phyloP scores from a whole-genome alignment of 2,113 vertebrate genomes.

The Grus americana region DNA sequence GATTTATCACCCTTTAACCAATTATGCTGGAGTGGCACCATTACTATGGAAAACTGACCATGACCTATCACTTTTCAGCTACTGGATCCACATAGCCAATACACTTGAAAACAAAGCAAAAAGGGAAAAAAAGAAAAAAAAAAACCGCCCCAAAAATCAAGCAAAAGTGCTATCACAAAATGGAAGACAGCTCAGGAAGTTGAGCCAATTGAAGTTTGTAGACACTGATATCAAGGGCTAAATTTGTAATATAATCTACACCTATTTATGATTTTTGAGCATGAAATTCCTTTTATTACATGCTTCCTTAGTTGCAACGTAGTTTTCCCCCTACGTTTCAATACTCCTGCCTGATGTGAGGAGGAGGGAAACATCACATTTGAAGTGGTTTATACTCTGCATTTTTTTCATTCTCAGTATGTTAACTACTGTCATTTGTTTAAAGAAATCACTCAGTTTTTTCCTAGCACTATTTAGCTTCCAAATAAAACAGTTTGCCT shows the following conservation, averaged over 20 bases:
- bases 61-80: neutral
- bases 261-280: neutral
- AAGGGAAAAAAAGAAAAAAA: neutral
- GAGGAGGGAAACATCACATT: neutral
- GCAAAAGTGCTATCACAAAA: neutral
- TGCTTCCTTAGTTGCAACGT: neutral
- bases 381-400: constrained; percentile 27
- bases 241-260: neutral
- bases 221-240: neutral
- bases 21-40: constrained; percentile 10
- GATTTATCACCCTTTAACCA: constrained; percentile 11
- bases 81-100: constrained; percentile 32
- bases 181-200: constrained; percentile 46
- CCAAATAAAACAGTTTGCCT: constrained; percentile 52
- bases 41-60: constrained; percentile 24
- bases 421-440: constrained; percentile 51
- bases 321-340: neutral
- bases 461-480: constrained; percentile 1
- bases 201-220: neutral
- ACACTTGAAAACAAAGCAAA: neutral
- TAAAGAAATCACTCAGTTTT: constrained; percentile 27
- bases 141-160: neutral
- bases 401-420: constrained; percentile 58
- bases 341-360: neutral
- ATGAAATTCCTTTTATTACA: neutral